phyloP scores from a whole-genome alignment of 2,888 invertebrate species.

The Drosophila macrospina region DNA sequence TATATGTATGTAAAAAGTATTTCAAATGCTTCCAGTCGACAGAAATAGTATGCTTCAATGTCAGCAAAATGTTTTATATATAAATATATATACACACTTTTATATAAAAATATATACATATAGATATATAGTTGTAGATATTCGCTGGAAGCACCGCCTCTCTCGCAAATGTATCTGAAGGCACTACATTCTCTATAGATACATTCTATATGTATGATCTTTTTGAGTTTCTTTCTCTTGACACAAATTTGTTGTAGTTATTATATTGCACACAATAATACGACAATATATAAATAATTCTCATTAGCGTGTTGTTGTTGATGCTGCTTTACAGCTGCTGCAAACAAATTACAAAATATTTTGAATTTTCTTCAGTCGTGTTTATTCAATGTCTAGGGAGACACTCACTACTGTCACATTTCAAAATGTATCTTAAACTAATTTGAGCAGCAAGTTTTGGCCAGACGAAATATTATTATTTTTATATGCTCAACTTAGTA shows the following conservation, averaged over 20 bases:
- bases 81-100: no score
- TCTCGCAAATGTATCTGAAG: slow-evolving; percentile 1
- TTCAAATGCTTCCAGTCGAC: slow-evolving; percentile 30
- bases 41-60: slow-evolving; percentile 40
- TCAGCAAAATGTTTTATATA: slow-evolving; percentile 30
- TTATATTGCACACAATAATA: slow-evolving; percentile 31
- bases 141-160: slow-evolving; percentile 34
- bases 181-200: not conserved
- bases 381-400: slow-evolving; percentile 61
- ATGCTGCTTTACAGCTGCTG: slow-evolving; percentile 46
- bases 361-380: slow-evolving; percentile 19
- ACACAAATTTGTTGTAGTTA: slow-evolving; percentile 52
- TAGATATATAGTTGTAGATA: slow-evolving; percentile 6
- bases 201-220: slow-evolving; percentile 7
- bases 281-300: slow-evolving; percentile 11
- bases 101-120: not conserved
- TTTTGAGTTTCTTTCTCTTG: slow-evolving; percentile 16
- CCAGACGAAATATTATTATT: slow-evolving; percentile 59
- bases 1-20: slow-evolving; percentile 6
- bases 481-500: slow-evolving; percentile 52
- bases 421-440: slow-evolving; percentile 83
- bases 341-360: slow-evolving; percentile 57
- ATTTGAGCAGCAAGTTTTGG: slow-evolving; percentile 73
- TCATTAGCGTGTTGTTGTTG: slow-evolving; percentile 26
- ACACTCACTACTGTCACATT: slow-evolving; percentile 84